Conservation (phyloP, 2,113 vertebrate species). For the Callipepla californica region DNA sequence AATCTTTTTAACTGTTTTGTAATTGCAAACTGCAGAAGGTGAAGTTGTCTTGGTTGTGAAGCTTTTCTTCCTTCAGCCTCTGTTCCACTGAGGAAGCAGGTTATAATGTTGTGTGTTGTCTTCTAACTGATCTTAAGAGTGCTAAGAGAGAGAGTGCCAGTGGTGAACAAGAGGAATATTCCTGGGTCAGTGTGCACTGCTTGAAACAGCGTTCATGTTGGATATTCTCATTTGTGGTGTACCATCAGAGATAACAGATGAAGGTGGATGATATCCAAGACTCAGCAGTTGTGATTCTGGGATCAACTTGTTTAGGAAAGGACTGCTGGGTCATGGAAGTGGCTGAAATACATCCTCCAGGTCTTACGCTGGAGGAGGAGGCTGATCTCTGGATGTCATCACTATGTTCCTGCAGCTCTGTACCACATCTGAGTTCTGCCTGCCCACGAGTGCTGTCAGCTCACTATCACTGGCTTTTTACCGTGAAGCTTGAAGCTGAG, state of each 20-base stretch:
- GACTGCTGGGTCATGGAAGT: background rate
- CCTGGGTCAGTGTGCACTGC: background rate
- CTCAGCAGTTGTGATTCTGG: background rate
- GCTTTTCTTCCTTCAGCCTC: too few relatives aligned
- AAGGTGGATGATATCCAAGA: background rate
- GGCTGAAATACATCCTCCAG: background rate
- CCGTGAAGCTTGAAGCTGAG: background rate
- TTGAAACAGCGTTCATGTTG: background rate
- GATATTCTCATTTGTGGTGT: background rate
- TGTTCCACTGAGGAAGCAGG: too few relatives aligned
- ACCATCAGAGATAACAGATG: background rate
- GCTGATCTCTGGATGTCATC: constrained; percentile 49
- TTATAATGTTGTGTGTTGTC: too few relatives aligned
- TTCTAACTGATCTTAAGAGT: background rate
- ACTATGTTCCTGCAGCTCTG: background rate
- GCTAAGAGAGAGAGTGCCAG: background rate
- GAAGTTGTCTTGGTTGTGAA: background rate
- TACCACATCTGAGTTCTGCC: constrained; percentile 41
- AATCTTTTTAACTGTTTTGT: background rate
- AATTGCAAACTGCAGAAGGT: background rate
- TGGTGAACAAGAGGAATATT: background rate
- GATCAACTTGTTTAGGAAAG: background rate
- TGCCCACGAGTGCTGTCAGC: background rate
- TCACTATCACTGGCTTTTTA: background rate
- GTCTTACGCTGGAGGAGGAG: background rate